Conservation (phyloP, 2,888 invertebrate species). For the Steinernema hermaphroditum region DNA sequence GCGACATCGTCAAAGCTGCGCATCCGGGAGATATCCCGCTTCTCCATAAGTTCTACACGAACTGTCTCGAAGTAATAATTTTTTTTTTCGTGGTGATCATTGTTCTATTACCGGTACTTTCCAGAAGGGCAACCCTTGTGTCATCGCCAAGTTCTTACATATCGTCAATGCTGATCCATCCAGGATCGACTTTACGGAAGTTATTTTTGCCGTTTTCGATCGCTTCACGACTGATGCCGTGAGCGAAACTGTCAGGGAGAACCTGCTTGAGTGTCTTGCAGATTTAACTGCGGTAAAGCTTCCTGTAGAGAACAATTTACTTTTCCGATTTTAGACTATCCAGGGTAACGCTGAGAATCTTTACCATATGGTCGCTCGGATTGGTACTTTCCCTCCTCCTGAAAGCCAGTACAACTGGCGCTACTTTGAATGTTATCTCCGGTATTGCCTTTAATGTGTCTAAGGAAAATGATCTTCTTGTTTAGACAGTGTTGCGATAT, state of each 20-base stretch:
- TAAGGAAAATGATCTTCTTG: background rate
- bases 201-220: background rate
- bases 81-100: no score
- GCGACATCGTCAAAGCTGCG: background rate
- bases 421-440: background rate
- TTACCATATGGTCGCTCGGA: background rate
- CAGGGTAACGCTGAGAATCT: background rate
- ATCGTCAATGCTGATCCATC: background rate
- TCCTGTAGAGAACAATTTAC: background rate
- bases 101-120: background rate
- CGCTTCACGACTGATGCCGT: background rate
- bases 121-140: background rate
- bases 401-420: background rate
- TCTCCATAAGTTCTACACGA: background rate
- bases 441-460: background rate
- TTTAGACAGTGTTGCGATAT: background rate
- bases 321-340: background rate
- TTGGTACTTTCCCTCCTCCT: background rate
- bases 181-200: background rate
- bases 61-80: background rate
- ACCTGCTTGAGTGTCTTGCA: background rate
- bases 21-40: background rate
- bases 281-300: background rate
- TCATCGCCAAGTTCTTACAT: background rate
- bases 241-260: background rate